phyloP scores from a whole-genome alignment of 2,113 vertebrate species.

The Poecile atricapillus region DNA sequence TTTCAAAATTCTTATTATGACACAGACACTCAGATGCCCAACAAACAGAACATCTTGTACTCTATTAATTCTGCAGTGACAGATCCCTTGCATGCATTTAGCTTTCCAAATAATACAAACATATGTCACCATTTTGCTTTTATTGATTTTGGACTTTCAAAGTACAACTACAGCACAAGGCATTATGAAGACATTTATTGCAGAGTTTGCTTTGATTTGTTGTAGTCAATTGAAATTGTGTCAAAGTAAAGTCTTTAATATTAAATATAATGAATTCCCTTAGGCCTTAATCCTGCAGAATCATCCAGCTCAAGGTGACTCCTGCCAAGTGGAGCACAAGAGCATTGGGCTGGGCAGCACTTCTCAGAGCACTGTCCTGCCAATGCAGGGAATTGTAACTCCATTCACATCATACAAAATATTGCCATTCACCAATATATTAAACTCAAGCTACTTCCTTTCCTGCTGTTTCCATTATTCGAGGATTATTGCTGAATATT shows the following conservation, averaged over 20 bases:
- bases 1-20: slow-evolving; percentile 73
- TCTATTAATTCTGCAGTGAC: slow-evolving; percentile 71
- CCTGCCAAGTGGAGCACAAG: neutral
- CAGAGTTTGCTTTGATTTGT: slow-evolving; percentile 76
- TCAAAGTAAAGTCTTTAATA: slow-evolving; percentile 72
- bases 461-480: neutral
- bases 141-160: slow-evolving; percentile 73
- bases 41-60: slow-evolving; percentile 66
- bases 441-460: neutral
- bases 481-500: neutral
- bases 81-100: slow-evolving; percentile 70
- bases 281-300: neutral
- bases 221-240: slow-evolving; percentile 72
- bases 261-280: slow-evolving; percentile 71
- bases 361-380: slow-evolving; percentile 38
- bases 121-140: slow-evolving; percentile 74
- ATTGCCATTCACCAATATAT: slow-evolving; percentile 26
- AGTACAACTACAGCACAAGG: slow-evolving; percentile 67
- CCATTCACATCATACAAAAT: neutral
- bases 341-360: neutral
- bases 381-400: neutral
- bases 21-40: slow-evolving; percentile 70
- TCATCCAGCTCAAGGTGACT: slow-evolving; percentile 56
- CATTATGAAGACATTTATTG: slow-evolving; percentile 75
- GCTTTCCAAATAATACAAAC: slow-evolving; percentile 74